Base-by-base conservation (phyloP, 2,797 vertebrate genomes). In the Aselliscus stoliczkanus region DNA sequence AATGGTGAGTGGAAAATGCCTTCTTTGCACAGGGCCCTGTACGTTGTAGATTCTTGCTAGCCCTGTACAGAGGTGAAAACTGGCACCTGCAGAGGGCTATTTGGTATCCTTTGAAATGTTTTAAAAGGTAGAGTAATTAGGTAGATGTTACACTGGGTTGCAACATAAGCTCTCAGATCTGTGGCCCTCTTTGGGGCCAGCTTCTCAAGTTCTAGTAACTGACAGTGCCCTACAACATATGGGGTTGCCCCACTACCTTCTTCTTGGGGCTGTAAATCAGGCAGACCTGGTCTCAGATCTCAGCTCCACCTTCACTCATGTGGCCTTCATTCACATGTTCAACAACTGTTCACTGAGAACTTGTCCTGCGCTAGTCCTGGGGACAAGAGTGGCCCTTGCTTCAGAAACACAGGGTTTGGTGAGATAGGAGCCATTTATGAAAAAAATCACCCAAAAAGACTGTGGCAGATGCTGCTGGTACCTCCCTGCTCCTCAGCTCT, bases 171-270 rank as follows among this genome's bases (percentile, higher is more conserved):
- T 29, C 39, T 73, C 20, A 42, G 84, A 29, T 72, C 60, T 2
- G 0, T 31, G 65, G 79, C 34, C 83, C 6, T 29, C 65, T 14
- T 23, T 7, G 17, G 31, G 64, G 27, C 23, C 2, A 9, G 75
- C 34, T 25, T 79, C 42, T 1, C 50, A 29, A 50, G 27, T 79
- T 69, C 18, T 5, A 23, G 39, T 9, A 27, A 82, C 18, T 21
- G 34, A 69, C 0, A 3, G 27, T 0, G 0, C 31, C 34, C 93
- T 25, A n/a, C 4, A 3, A 23, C 23, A 10, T 56, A 17, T 15
- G 20, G 15, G 15, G 23, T 88, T 64, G 37, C 44, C 44, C 34
- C 11, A 2, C 34, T 20, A 6, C 18, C 62, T 83, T 20, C 58
- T 9, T 34, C 4, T n/a, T 4, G 2, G n/a, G 10, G 42, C 7